Base-by-base conservation (phyloP, 1,140 invertebrate species). In the Drosophila paulistorum region DNA sequence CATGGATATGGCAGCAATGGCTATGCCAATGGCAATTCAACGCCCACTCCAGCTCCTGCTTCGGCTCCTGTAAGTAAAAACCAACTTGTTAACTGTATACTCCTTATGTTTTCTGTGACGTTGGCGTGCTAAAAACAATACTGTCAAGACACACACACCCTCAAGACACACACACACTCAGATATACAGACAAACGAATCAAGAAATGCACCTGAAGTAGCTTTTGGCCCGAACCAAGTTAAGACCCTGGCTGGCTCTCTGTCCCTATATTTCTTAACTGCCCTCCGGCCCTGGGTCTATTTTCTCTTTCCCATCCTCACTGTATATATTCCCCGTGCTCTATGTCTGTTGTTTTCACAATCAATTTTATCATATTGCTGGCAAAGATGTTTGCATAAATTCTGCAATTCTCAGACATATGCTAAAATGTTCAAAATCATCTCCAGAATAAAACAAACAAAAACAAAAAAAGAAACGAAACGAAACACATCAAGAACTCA, bases 331-430 rank as follows among this genome's bases (percentile, higher is more conserved):
- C 30, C 30, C 30, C 30, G 30, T 7, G 30, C 45, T 41, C 20
- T 20, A 9, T 51, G 45, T 51, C 45, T 11, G 45, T 51, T 74
- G 54, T 71, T 77, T 77, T 71, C 63, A 64, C 81, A 85, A 78
- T 79, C 78, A 82, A 85, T 85, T 86, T 76, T 69, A 85, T 85
- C 82, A 86, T 84, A 84, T 84, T 84, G 81, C 74, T 61, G 57
- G 70, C 45, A 48, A 84, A 81, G 85, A 84, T 85, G 83, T 85
- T 85, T 85, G 82, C 82, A 81, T 79, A 86, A 81, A 83, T 75
- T 80, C 74, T 14, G 77, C 68, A 69, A 65, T 72, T 45, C 30
- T 74, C 81, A 57, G 60, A n/a, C 67, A 71, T 78, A 74, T 85
- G 82, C 81, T 75, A 81, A 86, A 85, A 86, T 72, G 74, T 48